phyloP scores from a whole-genome alignment of 2,797 vertebrate species.

The Megalops cyprinoides region DNA sequence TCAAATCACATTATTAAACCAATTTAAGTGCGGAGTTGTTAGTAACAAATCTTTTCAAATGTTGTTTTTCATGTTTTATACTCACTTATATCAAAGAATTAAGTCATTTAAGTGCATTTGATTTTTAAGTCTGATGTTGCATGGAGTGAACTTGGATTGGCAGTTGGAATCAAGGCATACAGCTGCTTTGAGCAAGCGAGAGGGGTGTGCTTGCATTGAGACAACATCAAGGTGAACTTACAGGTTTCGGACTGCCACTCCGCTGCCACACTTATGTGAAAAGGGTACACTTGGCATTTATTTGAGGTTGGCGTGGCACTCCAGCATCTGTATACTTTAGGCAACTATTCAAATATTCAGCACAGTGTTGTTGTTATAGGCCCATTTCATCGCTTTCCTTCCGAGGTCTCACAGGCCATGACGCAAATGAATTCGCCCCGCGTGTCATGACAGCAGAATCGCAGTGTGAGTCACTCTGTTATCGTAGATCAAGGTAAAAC shows the following conservation, averaged over 20 bases:
- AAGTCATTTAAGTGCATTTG: neutral
- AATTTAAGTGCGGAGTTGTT: too few species aligned
- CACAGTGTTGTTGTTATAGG: neutral
- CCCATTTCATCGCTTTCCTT: neutral
- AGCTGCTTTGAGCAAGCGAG: neutral
- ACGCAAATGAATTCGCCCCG: neutral
- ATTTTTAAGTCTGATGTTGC: neutral
- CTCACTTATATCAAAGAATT: too few species aligned
- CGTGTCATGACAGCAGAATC: neutral
- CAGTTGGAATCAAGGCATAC: neutral
- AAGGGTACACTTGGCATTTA: neutral
- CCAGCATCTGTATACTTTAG: neutral
- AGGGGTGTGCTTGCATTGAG: neutral
- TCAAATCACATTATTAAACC: too few species aligned
- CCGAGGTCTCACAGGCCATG: neutral
- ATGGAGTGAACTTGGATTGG: neutral
- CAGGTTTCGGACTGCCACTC: neutral
- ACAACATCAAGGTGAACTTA: neutral
- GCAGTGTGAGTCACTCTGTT: slow-evolving; percentile 2
- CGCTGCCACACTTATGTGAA: neutral
- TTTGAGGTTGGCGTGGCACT: slow-evolving; percentile 1
- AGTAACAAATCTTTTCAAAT: too few species aligned
- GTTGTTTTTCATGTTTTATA: too few species aligned
- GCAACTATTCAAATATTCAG: neutral
- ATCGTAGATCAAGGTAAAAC: slow-evolving; percentile 6